Evolutionary conservation across 2,797 vertebrate species (phyloP), one percentile per base, ranked within the genome.

Genomic region (Lemur catta): DNA sequence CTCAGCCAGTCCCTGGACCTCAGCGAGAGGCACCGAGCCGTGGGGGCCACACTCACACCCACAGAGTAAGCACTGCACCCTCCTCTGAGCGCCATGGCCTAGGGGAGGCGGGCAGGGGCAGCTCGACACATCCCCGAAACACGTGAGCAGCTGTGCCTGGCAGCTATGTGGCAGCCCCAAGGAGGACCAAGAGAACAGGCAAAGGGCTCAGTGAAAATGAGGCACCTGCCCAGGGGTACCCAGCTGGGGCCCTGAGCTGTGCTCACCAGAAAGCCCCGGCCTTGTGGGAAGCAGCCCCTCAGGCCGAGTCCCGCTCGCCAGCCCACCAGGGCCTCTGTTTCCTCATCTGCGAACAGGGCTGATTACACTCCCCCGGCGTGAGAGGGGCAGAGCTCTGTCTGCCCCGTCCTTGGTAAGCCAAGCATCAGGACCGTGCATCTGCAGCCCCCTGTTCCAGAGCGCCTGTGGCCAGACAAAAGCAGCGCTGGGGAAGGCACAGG

Each of bases 1-100:
- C 97, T 98, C 61, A 99, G 98, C 93, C 98, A 98, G 78, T 99
- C 98, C 15, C 61, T 98, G 96, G 98, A 99, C 86, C 96, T 98
- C 61, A 96, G 91, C 0, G 96, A 97, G 18, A 97, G 92, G 79
- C 96, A 79, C 3, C 90, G 72, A 15, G 12, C 0, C 7, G 2
- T 81, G 30, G 95, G 65, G 63, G 80, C 94, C 10, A 67, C 98
- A 20, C 96, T 98, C 79, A 95, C 96, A 0, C 96, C 96, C 6
- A 84, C 98, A 7, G 89, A 93, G 98, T 99, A 98, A 97, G 97
- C 59, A 14, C 11, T 0, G 8, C 4, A 3, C 24, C 43, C 41
- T 24, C 35, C 57, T 33, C 12, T 18, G 7, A 41, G 46, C 2
- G 2, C 38, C 35, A 0, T 9, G 48, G 33, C 48, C 18, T 17